These are phyloP conservation scores for Metaphire vulgaris DNA, from an alignment of 1,140 invertebrate genomes.

Conservation along the genomic window DNA sequence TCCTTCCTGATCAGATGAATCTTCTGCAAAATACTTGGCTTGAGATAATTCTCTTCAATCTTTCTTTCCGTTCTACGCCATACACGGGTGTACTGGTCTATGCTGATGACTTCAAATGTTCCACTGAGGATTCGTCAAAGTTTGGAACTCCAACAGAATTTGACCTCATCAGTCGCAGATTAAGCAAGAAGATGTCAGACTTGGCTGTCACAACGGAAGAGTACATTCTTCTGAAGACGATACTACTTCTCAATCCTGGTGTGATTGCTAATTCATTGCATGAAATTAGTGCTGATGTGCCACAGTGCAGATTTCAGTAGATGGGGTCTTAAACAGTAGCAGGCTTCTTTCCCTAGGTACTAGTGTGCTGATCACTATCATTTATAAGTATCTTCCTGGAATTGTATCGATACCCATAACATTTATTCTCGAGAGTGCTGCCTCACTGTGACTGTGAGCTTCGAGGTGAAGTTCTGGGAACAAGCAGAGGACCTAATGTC, in stretches of 20 bases:
- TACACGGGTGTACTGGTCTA: conserved; percentile 45
- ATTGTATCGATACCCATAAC: too few species aligned
- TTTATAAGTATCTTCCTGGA: too few species aligned
- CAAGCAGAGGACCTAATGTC: too few species aligned
- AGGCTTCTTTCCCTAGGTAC: too few species aligned
- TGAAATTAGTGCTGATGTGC: too few species aligned
- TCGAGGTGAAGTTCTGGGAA: too few species aligned
- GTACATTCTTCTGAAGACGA: conserved; percentile 83
- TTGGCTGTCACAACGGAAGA: conserved; percentile 80
- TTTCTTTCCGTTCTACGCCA: conserved; percentile 71
- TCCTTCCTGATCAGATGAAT: conserved; percentile 92
- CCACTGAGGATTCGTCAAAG: conserved; percentile 39
- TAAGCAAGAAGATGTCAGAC: conserved; percentile 76
- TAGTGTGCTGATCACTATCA: too few species aligned
- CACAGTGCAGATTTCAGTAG: too few species aligned
- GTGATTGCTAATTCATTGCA: too few species aligned
- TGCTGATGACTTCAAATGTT: conserved; percentile 46
- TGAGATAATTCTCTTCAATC: conserved; percentile 84
- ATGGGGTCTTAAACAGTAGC: too few species aligned
- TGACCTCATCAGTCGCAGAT: conserved; percentile 72
- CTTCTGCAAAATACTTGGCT: conserved; percentile 91
- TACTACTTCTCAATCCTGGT: conserved; percentile 75
- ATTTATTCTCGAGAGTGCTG: too few species aligned
- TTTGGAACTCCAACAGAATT: conserved; percentile 55
- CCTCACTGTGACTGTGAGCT: too few species aligned